Base-by-base conservation (phyloP, 1,140 invertebrate species). In the Pseudomyrmex concolor region DNA sequence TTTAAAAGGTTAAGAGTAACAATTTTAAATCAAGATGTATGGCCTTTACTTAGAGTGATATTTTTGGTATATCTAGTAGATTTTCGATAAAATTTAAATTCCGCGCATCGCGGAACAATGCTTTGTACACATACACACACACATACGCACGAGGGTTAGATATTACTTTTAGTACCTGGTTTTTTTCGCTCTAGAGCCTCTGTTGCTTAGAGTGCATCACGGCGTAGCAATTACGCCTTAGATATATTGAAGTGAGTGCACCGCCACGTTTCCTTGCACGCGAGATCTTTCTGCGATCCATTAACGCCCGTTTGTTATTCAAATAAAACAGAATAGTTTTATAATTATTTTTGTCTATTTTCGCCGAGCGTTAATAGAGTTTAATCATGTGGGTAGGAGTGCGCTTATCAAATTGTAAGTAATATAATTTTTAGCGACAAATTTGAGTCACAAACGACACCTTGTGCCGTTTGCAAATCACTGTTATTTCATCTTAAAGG, bases 161-260 rank as follows among this genome's bases (percentile, higher is more conserved):
- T 50, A 25, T 89, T 89, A 90, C 72, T 86, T 91, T 91, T 64
- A 80, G 85, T 91, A 91, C 90, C 90, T 91, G 90, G 86, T 88
- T 86, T 88, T 86, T 86, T 66, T 43, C 59, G 66, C 68, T 78
- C 25, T 73, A 22, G 10, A 57, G 25, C 0, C n/a, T 59, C 10
- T 85, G 82, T 76, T 62, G 17, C 67, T 80, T 59, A 13, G 72
- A 50, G 71, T 77, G 68, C 66, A 12, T 82, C 34, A 50, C 34
- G 22, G 17, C 71, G 76, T 87, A 87, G 71, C 68, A 55, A 22
- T 73, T 9, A 73, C 60, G n/a, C 25, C 68, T 78, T 19, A 64
- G 55, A 85, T 60, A 34, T 34, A 43, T 87, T 88, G 55, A 50
- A 48, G 22, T 51, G 71, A 85, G 43, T 78, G 50, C 68, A 70